Percentiles rank a stretch among this genome's conserved stretches.
Evolutionary conservation across 2,888 invertebrate genomes (phyloP).

Genomic region (Lithophane leautieri): DNA sequence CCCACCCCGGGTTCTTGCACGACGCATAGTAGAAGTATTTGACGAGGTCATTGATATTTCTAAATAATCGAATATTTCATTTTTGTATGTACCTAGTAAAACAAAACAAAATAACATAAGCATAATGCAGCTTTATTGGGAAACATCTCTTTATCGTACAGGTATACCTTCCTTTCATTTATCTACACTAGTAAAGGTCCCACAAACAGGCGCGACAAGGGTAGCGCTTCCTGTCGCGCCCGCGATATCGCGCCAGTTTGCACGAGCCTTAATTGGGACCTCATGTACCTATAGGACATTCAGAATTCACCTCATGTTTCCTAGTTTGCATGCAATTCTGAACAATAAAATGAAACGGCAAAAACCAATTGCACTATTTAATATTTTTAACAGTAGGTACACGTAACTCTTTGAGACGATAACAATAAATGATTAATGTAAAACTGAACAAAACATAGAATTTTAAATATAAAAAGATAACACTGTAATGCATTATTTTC

Average conservation of each 20-base stretch:
- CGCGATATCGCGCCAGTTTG: no score
- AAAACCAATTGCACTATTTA: background rate
- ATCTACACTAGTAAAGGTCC: background rate
- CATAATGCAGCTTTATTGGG: background rate
- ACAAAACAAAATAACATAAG: background rate
- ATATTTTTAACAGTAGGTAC: background rate
- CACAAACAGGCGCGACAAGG: no score
- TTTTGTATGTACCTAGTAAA: background rate
- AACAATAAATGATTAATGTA: no score
- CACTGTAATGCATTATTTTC: no score
- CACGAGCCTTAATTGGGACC: background rate
- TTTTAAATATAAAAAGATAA: no score
- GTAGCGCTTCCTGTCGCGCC: no score
- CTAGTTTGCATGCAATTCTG: background rate
- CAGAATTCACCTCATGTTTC: background rate
- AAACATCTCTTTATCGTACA: background rate
- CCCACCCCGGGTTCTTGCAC: background rate
- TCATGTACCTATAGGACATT: background rate
- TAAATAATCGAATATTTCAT: background rate
- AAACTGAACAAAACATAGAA: no score
- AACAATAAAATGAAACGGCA: background rate
- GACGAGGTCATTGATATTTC: background rate
- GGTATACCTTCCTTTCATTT: no score
- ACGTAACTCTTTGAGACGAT: background rate
- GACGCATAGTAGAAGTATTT: background rate